phyloP scores from a whole-genome alignment of 2,113 vertebrate species.

The Sylvia atricapilla region DNA sequence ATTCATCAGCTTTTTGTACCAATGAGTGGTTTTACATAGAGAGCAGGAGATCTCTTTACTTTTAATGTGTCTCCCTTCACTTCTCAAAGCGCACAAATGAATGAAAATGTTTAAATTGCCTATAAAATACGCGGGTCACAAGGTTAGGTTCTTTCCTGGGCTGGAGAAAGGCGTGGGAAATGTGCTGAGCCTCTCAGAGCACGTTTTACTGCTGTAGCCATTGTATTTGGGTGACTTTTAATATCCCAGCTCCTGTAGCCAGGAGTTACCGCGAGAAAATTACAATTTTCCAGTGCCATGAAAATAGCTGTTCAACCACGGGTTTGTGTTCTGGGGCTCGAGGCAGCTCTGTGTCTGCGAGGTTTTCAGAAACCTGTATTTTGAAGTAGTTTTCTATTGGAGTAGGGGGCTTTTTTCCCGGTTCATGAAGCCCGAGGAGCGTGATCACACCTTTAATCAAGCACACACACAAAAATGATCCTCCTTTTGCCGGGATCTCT shows the following conservation, averaged over 20 bases:
- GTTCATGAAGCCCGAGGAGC: background rate
- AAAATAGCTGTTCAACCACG: background rate
- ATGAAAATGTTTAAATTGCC: background rate
- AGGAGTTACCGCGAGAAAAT: background rate
- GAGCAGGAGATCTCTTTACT: background rate
- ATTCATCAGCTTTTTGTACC: background rate
- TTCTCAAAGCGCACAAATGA: accelerated
- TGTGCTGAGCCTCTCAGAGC: background rate
- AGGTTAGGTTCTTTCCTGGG: background rate
- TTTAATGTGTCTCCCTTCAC: background rate
- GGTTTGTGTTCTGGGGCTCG: background rate
- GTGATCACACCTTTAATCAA: background rate
- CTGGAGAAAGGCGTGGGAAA: background rate
- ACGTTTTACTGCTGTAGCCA: background rate
- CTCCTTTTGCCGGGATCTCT: background rate
- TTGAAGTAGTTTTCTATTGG: background rate
- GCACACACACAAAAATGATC: no score
- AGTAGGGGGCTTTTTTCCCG: background rate
- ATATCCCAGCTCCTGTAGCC: background rate
- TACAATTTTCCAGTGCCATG: background rate
- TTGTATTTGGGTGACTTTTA: background rate
- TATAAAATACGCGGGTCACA: background rate
- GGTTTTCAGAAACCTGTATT: background rate
- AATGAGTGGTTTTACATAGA: background rate
- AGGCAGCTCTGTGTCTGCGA: background rate